These are phyloP conservation scores for Cryptocephalus moraei DNA, from an alignment of 2,888 invertebrate genomes.

Conservation along the genomic window DNA sequence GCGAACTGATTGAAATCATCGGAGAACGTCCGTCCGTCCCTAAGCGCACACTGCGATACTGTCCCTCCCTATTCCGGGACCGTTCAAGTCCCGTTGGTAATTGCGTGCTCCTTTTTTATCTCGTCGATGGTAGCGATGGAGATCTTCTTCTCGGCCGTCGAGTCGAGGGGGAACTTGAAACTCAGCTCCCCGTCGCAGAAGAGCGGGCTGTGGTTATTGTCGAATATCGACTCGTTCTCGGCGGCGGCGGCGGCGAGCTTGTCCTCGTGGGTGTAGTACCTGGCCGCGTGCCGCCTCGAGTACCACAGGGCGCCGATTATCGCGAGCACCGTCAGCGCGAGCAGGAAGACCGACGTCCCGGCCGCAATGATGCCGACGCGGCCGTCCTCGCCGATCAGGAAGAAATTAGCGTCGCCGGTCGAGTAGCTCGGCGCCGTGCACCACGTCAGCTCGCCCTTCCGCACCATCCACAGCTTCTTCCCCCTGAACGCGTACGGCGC, in stretches of 20 bases:
- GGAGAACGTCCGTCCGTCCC: conserved; percentile 1
- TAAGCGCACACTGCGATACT: conserved; percentile 7
- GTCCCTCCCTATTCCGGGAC: conserved; percentile 4
- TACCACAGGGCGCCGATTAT: conserved; percentile 49
- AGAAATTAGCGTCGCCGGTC: conserved; percentile 41
- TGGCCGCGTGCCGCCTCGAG: conserved; percentile 61
- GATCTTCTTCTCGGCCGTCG: conserved; percentile 30
- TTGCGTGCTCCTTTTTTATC: conserved; percentile 34
- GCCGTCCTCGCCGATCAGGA: conserved; percentile 43
- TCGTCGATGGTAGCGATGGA: conserved; percentile 38
- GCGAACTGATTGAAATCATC: conserved; percentile 12
- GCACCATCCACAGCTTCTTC: conserved; percentile 34
- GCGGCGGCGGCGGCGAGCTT: conserved; percentile 35
- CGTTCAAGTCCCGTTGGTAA: conserved; percentile 29
- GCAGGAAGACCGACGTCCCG: conserved; percentile 46
- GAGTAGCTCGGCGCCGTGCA: conserved; percentile 46
- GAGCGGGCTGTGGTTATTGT: conserved; percentile 36
- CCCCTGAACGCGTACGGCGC: conserved; percentile 50
- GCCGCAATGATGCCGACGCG: conserved; percentile 44
- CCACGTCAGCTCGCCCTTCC: conserved; percentile 38
- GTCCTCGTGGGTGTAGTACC: conserved; percentile 74
- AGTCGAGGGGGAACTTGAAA: conserved; percentile 46
- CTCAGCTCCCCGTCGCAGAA: conserved; percentile 44
- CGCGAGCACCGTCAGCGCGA: conserved; percentile 38
- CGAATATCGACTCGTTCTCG: conserved; percentile 39